Evolutionary conservation across 2,797 vertebrate genomes (phyloP), one percentile per base, ranked within the genome.

Genomic region (Onychomys arenicola): DNA sequence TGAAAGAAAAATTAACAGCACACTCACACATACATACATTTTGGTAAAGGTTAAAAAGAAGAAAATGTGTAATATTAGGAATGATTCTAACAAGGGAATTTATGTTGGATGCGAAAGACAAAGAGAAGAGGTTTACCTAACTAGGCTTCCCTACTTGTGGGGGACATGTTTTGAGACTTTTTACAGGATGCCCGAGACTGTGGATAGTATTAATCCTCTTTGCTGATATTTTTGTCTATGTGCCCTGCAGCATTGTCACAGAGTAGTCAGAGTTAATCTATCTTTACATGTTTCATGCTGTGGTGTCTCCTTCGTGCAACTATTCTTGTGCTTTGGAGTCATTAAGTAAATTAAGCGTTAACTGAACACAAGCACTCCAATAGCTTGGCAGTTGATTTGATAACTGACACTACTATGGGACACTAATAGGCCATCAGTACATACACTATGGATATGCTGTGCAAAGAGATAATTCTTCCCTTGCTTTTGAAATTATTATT

Each of bases 1-100:
- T 16, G 77, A 96, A 96, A 67, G 73, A 97, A 96, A 67, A 11
- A 83, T 76, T 91, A 93, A 40, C 32, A 89, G 40, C 52, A 84
- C 14, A 46, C 19, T 80, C 21, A 57, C 2, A 76, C 25, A 63
- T 34, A 83, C 21, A 90, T 34, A 95, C 21, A 46, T 2, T 73
- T 73, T 77, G 69, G 73, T 92, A 83, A 77, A 90, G 59, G 37
- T 78, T 83, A 80, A 46, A 81, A 61, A 77, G 37, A 57, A 57
- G 59, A 67, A 94, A 94, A 88, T 37, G 5, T 25, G 34, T 91
- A 32, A 7, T 77, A 73, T 89, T 86, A 59, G n/a, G 43, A 93
- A 3, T 52, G n/a, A 87, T 12, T 10, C 0, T 67, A 93, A 89
- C 25, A 49, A 71, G 40, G 55, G 29, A 71, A 80, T 96, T 76